Evolutionary conservation across 2,797 vertebrate species (phyloP), one percentile per base, ranked within the genome.

Genomic region (Cyprinodon diabolis): DNA sequence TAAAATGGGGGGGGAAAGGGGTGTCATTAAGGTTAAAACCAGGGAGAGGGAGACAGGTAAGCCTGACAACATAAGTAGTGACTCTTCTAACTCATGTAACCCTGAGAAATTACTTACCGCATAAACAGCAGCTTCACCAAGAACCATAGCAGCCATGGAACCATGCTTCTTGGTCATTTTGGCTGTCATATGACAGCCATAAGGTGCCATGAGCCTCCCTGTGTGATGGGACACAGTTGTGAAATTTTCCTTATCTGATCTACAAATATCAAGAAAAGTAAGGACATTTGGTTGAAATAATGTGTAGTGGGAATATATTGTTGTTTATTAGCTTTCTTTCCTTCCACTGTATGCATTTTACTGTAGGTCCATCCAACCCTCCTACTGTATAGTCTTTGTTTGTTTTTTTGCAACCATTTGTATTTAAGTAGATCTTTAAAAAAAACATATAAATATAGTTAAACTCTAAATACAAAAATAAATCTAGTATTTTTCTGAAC

Each of bases 11-110:
- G 83, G 78, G 74, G 90, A 88, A 87, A 89, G 89, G 87, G 70
- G 77, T 91, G 85, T 87, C 86, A 89, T n/a, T 43, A 77, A 87
- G 83, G 87, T 82, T 89, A 90, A 90, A 83, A 86, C 52, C 21
- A 35, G 68, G 77, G 68, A 82, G 85, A 77, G 68, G 68, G 76
- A 72, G 74, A 84, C 79, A 87, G 90, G 91, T 92, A 92, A 89
- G 86, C 80, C 79, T 71, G 60, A 74, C 82, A 75, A 81, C 76
- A 82, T 83, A 84, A 48, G 4, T 5, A 0, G n/a, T 14, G 37
- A 77, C 79, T 82, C 77, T 68, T 85, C 19, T 66, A 89, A 86
- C 84, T 90, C 30, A 84, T 87, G 83, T 80, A 83, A 82, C 78
- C 82, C 85, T 5, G 37, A 86, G 86, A 83, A 90, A 81, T 86